Conservation (phyloP, 2,797 vertebrate species). For the Xyrichtys novacula region DNA sequence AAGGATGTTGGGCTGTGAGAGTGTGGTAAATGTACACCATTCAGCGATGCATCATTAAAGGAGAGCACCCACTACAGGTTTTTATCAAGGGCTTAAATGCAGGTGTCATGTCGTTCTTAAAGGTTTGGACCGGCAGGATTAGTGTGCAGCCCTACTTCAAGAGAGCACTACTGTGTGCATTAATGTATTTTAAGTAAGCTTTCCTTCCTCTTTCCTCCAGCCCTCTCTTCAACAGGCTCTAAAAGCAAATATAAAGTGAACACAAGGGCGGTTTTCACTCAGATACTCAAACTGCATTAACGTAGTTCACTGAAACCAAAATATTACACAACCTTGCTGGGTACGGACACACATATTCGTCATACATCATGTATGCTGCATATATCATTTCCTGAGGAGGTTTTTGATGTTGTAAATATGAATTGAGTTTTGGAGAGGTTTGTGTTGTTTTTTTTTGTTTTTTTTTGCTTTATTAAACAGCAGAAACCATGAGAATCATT, state of each 20-base stretch:
- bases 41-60: slow-evolving; percentile 50
- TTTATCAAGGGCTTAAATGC: slow-evolving; percentile 39
- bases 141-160: slow-evolving; percentile 47
- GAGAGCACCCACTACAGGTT: slow-evolving; percentile 50
- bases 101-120: slow-evolving; percentile 52
- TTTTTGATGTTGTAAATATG: not conserved
- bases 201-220: slow-evolving; percentile 35
- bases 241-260: slow-evolving; percentile 47
- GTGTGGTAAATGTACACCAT: slow-evolving; percentile 29
- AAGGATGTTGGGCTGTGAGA: slow-evolving; percentile 39
- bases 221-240: slow-evolving; percentile 45
- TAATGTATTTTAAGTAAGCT: slow-evolving; percentile 59
- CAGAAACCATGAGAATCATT: too few species aligned
- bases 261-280: slow-evolving; percentile 35
- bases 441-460: not conserved
- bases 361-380: not conserved
- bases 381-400: not conserved
- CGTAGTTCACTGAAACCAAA: slow-evolving; percentile 17
- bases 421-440: too few species aligned
- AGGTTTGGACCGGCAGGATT: slow-evolving; percentile 44
- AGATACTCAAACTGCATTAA: slow-evolving; percentile 42
- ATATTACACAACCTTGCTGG: slow-evolving; percentile 19
- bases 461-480: not conserved
- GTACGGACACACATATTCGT: slow-evolving; percentile 5
- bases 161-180: slow-evolving; percentile 51